Conservation (phyloP, 2,888 invertebrate species). For the Aporophyla lueneburgensis region DNA sequence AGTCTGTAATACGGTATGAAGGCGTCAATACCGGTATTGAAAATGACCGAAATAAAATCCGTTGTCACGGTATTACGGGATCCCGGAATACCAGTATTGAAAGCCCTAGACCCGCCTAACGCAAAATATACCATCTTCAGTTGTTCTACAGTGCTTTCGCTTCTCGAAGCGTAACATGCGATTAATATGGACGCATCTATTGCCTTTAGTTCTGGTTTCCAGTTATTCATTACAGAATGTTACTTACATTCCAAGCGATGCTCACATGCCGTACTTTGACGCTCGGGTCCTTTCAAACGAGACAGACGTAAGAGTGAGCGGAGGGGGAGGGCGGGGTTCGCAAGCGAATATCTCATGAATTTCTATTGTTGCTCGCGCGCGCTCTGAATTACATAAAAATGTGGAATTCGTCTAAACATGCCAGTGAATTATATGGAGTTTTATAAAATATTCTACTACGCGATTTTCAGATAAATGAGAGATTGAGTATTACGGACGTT, state of each 20-base stretch:
- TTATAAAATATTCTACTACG: neutral
- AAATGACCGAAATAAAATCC: neutral
- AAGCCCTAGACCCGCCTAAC: neutral
- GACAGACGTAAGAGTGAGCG: neutral
- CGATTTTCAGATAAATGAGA: neutral
- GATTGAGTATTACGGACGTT: neutral
- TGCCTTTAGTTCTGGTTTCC: no score
- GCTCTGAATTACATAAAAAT: constrained; percentile 29
- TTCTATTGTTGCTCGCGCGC: constrained; percentile 28
- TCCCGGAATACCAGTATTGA: neutral
- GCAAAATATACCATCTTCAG: no score
- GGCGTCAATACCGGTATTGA: neutral
- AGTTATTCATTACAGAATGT: no score
- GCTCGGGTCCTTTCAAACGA: neutral
- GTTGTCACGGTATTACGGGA: neutral
- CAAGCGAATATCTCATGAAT: constrained; percentile 46
- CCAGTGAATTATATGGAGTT: neutral
- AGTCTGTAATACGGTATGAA: no score
- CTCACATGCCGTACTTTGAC: neutral
- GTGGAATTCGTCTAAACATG: constrained; percentile 1
- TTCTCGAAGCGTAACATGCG: no score
- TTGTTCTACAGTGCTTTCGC: no score
- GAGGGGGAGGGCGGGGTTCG: no score
- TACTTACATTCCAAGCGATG: neutral
- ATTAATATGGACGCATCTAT: no score